Conservation (phyloP, 2,888 invertebrate species). For the Oligia fasciuncula region DNA sequence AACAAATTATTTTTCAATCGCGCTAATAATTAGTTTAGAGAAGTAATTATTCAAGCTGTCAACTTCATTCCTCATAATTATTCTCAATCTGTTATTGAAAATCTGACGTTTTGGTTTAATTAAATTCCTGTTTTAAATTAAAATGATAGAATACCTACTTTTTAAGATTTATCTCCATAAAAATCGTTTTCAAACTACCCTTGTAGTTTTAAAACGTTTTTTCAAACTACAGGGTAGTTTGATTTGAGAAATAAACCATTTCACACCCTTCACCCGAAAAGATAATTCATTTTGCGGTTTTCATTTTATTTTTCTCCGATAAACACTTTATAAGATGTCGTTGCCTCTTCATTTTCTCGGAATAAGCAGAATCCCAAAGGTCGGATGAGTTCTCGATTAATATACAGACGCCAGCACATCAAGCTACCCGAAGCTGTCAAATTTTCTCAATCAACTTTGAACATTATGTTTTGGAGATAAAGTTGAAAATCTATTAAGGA, state of each 20-base stretch:
- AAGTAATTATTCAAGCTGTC: not conserved
- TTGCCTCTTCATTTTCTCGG: conserved; percentile 37
- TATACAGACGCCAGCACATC: conserved; percentile 15
- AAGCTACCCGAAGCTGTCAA: too few species aligned
- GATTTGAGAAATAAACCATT: conserved; percentile 3
- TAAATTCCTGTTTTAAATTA: not conserved
- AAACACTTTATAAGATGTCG: conserved; percentile 42
- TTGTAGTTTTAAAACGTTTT: too few species aligned
- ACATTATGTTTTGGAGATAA: too few species aligned
- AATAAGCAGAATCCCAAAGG: conserved; percentile 35
- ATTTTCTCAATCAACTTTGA: too few species aligned
- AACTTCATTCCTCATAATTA: not conserved
- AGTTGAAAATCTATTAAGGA: too few species aligned
- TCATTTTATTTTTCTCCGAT: conserved; percentile 40
- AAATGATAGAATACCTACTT: not conserved
- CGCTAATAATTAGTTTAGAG: not conserved
- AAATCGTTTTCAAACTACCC: not conserved
- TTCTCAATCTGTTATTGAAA: not conserved
- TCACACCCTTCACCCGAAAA: conserved; percentile 1
- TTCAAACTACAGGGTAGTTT: too few species aligned
- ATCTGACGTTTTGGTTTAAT: not conserved
- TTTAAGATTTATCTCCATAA: not conserved
- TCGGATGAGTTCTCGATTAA: conserved; percentile 42
- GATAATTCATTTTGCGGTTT: conserved; percentile 32
- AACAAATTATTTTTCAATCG: not conserved